Percentiles rank a stretch among this genome's conserved stretches.
phyloP scores from a whole-genome alignment of 2,888 invertebrate species.

The Trachelus troglodyta region DNA sequence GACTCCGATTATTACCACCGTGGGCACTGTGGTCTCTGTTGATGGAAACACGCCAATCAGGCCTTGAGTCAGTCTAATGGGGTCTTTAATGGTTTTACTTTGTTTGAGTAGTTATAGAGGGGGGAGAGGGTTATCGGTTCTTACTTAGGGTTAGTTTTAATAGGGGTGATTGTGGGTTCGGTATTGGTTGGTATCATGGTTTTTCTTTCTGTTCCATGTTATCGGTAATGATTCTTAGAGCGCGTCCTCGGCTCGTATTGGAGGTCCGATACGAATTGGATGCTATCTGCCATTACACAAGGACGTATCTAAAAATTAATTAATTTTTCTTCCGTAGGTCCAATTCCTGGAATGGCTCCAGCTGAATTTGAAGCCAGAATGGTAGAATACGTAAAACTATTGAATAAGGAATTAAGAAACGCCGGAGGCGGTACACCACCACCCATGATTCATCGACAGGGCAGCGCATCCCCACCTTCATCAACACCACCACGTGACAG shows the following conservation, averaged over 20 bases:
- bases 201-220: neutral
- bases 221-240: neutral
- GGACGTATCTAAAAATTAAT: neutral
- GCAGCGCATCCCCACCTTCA: slow-evolving; percentile 62
- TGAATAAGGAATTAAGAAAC: slow-evolving; percentile 70
- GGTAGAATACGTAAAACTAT: slow-evolving; percentile 82
- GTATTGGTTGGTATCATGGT: neutral
- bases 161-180: neutral
- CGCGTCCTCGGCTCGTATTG: neutral
- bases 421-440: slow-evolving; percentile 62
- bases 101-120: neutral
- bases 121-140: neutral
- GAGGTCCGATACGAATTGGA: neutral
- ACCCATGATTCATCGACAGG: slow-evolving; percentile 63
- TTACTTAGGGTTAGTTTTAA: neutral
- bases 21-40: neutral
- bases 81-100: neutral
- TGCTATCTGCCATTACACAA: neutral
- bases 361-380: slow-evolving; percentile 83
- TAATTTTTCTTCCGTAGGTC: slow-evolving; percentile 62
- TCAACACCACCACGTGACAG: slow-evolving; percentile 70
- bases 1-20: neutral
- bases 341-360: slow-evolving; percentile 73
- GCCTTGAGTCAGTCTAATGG: neutral
- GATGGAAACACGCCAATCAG: neutral